Evolutionary conservation across 1,140 invertebrate genomes (phyloP).

Genomic region (Drosophila azteca): DNA sequence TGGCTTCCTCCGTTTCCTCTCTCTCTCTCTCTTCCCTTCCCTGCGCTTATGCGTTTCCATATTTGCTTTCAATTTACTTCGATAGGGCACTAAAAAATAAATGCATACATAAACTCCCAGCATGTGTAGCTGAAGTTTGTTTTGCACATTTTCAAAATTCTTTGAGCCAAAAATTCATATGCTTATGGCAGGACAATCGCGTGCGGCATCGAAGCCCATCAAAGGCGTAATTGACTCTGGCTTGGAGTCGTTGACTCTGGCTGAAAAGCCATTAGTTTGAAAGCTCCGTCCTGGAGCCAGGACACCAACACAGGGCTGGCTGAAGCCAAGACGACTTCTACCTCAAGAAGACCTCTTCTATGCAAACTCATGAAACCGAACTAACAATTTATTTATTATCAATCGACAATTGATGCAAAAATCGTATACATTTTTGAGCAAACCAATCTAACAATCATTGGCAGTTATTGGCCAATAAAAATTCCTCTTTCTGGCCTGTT

Average conservation of each 20-base stretch:
- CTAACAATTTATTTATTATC: too few species aligned
- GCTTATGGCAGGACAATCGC: slow-evolving; percentile 30
- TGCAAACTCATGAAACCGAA: too few species aligned
- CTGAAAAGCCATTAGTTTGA: background rate
- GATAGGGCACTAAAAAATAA: slow-evolving; percentile 1
- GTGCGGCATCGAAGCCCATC: slow-evolving; percentile 24
- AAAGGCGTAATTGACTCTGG: slow-evolving; percentile 27
- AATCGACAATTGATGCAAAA: too few species aligned
- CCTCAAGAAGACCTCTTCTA: too few species aligned
- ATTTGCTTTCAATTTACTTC: slow-evolving; percentile 51
- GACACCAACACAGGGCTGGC: background rate
- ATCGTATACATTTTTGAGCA: too few species aligned
- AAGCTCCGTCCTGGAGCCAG: too few species aligned
- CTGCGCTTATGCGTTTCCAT: slow-evolving; percentile 35
- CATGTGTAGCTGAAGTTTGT: slow-evolving; percentile 21
- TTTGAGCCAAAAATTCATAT: slow-evolving; percentile 28
- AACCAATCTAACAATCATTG: background rate
- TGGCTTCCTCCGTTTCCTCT: slow-evolving; percentile 2
- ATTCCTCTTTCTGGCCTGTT: background rate
- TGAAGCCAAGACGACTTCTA: too few species aligned
- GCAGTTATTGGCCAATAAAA: too few species aligned
- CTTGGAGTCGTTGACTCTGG: background rate
- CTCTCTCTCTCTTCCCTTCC: background rate
- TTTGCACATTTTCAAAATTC: background rate
- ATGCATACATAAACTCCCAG: background rate